Conservation (phyloP, 2,113 vertebrate genomes). For the Sprattus sprattus region DNA sequence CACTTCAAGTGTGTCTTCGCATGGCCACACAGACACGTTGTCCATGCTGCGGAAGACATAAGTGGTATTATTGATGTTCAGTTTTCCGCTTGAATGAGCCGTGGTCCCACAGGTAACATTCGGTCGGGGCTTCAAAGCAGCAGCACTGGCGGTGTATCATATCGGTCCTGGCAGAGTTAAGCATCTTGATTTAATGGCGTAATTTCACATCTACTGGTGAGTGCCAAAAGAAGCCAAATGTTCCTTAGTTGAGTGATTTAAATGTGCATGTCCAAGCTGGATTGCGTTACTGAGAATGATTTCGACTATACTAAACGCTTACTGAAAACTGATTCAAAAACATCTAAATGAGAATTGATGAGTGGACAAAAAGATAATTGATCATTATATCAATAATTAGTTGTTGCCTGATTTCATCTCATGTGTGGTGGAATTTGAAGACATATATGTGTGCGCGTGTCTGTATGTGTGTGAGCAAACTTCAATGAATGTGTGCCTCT, state of each 20-base stretch:
- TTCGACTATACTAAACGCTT: background rate
- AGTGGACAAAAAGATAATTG: background rate
- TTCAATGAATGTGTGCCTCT: too few species aligned
- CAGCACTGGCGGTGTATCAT: background rate
- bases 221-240: background rate
- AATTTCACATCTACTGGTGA: background rate
- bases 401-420: too few species aligned
- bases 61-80: constrained; percentile 25
- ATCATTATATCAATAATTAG: background rate
- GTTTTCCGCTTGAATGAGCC: constrained; percentile 15
- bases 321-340: background rate
- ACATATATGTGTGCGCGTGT: too few species aligned
- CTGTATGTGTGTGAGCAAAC: too few species aligned
- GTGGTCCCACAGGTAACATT: background rate
- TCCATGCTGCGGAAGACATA: background rate
- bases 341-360: background rate
- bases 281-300: background rate
- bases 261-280: background rate
- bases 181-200: background rate
- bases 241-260: background rate
- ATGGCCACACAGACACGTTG: background rate
- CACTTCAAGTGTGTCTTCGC: background rate
- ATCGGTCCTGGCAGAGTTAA: background rate
- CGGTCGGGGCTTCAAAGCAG: background rate
- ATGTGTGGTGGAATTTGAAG: too few species aligned